Percentiles rank a stretch among this genome's conserved stretches.
Evolutionary conservation across 2,797 vertebrate species (phyloP).

Genomic region (Coranthus polyacanthus): DNA sequence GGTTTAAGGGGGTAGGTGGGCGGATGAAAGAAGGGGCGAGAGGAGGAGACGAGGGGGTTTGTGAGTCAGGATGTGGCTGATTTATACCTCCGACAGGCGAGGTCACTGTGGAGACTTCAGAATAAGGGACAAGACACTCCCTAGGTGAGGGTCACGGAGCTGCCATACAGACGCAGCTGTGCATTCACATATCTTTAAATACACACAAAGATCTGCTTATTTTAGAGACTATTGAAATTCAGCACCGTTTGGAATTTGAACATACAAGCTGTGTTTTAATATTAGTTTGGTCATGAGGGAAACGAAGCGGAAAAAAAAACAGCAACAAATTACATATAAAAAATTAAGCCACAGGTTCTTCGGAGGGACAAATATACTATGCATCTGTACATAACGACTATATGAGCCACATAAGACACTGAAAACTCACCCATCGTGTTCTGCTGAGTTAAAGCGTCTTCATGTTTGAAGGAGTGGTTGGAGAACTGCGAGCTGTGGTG

Average conservation of each 20-base stretch:
- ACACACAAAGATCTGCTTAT: slow-evolving; percentile 12
- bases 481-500: slow-evolving; percentile 92
- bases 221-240: slow-evolving; percentile 1
- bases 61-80: slow-evolving; percentile 73
- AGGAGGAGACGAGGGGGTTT: slow-evolving; percentile 55
- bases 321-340: too few relatives aligned
- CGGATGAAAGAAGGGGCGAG: slow-evolving; percentile 58
- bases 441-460: slow-evolving; percentile 93
- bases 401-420: not conserved
- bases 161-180: slow-evolving; percentile 56
- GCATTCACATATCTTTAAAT: slow-evolving; percentile 40
- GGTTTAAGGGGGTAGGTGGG: slow-evolving; percentile 42
- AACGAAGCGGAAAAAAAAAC: too few relatives aligned
- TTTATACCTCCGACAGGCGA: slow-evolving; percentile 69
- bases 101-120: slow-evolving; percentile 65
- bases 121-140: slow-evolving; percentile 67
- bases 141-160: slow-evolving; percentile 63
- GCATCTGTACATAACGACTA: too few relatives aligned
- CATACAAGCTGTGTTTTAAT: too few relatives aligned
- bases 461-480: slow-evolving; percentile 97
- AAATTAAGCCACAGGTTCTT: too few relatives aligned
- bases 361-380: too few relatives aligned
- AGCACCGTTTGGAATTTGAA: too few relatives aligned
- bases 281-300: too few relatives aligned
- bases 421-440: slow-evolving; percentile 89